A percentile compares a stretch with the other conserved stretches of the same genome.
Evolutionary conservation across 2,797 vertebrate species (phyloP).

Genomic region (Heterohyrax brucei): DNA sequence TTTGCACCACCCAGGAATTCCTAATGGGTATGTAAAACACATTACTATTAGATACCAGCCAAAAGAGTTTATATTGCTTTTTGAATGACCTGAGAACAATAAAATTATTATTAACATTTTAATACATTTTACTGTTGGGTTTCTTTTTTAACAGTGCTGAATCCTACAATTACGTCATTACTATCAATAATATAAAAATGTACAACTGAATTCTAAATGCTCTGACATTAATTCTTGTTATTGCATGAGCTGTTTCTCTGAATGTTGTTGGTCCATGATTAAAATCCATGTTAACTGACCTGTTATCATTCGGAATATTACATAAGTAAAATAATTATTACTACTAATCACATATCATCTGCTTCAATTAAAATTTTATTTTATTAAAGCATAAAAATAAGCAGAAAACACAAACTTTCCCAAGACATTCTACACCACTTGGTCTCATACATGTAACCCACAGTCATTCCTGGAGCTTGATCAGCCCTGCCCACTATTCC

Average conservation of each 20-base stretch:
- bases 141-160: not conserved
- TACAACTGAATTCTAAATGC: conserved; percentile 20
- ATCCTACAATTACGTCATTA: not conserved
- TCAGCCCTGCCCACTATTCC: not conserved
- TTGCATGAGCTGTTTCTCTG: not conserved
- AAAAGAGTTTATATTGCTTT: not conserved
- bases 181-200: not conserved
- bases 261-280: not conserved
- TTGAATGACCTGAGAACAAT: not conserved
- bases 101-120: not conserved
- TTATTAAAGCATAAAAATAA: not conserved
- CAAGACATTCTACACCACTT: not conserved
- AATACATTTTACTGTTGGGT: not conserved
- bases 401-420: not conserved
- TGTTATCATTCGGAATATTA: not conserved
- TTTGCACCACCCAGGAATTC: too few species aligned
- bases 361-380: not conserved
- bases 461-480: not conserved
- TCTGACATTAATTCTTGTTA: not conserved
- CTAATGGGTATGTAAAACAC: not conserved
- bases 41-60: not conserved
- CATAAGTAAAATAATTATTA: not conserved
- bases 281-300: not conserved
- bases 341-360: not conserved
- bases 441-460: not conserved